Percentiles rank a stretch among this genome's conserved stretches.
These are phyloP conservation scores for Otus scops DNA, from an alignment of 2,797 vertebrate genomes.

Conservation along the genomic window DNA sequence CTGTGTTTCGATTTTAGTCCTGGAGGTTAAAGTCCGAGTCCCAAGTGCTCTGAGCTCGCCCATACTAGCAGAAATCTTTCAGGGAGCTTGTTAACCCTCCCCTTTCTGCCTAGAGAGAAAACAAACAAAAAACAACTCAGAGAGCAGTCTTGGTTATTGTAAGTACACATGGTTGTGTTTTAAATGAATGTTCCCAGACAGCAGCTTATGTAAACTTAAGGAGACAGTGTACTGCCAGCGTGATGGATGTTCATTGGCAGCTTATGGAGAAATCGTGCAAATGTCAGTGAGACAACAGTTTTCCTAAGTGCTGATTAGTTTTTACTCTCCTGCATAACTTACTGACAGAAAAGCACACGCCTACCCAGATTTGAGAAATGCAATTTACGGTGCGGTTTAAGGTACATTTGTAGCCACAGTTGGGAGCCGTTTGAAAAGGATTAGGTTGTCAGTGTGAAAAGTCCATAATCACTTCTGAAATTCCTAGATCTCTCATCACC, in stretches of 20 bases:
- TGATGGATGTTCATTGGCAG: constrained; percentile 31
- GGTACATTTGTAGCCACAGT: neutral
- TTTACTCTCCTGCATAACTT: neutral
- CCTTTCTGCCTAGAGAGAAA: neutral
- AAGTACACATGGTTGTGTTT: neutral
- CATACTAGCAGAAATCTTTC: neutral
- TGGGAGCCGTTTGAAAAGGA: neutral
- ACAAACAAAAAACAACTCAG: neutral
- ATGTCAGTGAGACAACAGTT: neutral
- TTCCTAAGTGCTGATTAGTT: constrained; percentile 20
- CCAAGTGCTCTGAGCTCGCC: fast-evolving
- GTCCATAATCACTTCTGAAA: neutral
- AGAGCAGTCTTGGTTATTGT: neutral
- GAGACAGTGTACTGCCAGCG: neutral
- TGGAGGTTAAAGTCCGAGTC: neutral
- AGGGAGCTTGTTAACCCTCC: neutral
- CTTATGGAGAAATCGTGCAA: neutral
- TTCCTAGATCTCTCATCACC: neutral
- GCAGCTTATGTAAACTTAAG: neutral
- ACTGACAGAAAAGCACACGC: neutral
- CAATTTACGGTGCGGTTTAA: fast-evolving
- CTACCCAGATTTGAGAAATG: neutral
- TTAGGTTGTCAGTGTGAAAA: neutral
- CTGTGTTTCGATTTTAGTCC: neutral
- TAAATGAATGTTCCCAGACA: neutral